phyloP scores from a whole-genome alignment of 2,113 vertebrate species.

The Hyaena hyaena region DNA sequence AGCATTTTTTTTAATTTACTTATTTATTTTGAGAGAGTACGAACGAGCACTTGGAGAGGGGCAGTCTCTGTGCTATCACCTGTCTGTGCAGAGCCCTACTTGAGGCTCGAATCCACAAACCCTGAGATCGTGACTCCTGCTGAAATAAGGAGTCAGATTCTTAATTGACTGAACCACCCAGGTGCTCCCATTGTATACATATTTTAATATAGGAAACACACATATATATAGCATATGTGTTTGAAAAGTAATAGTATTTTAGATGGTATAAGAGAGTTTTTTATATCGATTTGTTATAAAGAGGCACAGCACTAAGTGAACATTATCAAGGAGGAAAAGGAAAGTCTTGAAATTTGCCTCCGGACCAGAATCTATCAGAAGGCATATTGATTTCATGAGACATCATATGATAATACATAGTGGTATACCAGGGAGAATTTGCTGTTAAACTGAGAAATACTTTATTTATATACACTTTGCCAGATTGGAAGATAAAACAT shows the following conservation, averaged over 20 bases:
- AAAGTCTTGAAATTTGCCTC: not conserved
- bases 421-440: not conserved
- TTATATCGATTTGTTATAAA: constrained; percentile 19
- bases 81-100: too few relatives aligned
- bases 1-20: too few relatives aligned
- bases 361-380: not conserved
- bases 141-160: too few relatives aligned
- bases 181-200: not conserved
- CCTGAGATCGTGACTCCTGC: too few relatives aligned
- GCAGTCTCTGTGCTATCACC: too few relatives aligned
- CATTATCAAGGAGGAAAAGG: not conserved
- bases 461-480: not conserved
- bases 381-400: not conserved
- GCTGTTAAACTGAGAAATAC: not conserved
- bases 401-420: not conserved
- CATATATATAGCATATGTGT: not conserved
- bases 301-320: not conserved
- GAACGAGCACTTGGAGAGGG: too few relatives aligned
- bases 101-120: too few relatives aligned
- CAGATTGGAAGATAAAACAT: not conserved
- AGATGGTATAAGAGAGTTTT: not conserved
- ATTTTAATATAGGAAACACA: not conserved
- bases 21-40: too few relatives aligned
- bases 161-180: too few relatives aligned
- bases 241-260: not conserved